Evolutionary conservation across 2,113 vertebrate genomes (phyloP).

Genomic region (Siniperca knerii): DNA sequence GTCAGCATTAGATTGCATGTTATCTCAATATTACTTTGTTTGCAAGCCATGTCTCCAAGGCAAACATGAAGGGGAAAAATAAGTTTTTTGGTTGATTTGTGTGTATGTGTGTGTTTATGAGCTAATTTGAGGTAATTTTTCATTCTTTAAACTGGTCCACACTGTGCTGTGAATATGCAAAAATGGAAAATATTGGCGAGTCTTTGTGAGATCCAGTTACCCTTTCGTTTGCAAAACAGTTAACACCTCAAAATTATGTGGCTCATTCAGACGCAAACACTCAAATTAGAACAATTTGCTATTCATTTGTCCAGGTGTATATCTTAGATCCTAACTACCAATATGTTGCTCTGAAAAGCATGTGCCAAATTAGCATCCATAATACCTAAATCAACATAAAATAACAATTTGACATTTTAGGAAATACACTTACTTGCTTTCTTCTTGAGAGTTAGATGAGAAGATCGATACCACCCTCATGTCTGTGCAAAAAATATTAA

Average conservation of each 20-base stretch:
- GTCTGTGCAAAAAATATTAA: neutral
- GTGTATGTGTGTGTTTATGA: neutral
- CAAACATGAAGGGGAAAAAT: neutral
- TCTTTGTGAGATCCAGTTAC: neutral
- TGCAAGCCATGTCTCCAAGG: neutral
- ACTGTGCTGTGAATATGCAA: neutral
- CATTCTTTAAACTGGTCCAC: neutral
- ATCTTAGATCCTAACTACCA: neutral
- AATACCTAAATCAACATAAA: neutral
- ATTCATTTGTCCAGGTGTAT: neutral
- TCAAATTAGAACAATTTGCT: neutral
- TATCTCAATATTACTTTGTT: constrained; percentile 27
- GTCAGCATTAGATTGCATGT: constrained; percentile 15
- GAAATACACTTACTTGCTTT: neutral
- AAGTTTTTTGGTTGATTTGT: neutral
- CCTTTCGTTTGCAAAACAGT: neutral
- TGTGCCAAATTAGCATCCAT: neutral
- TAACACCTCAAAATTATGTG: neutral
- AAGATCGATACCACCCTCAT: neutral
- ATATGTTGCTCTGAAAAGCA: neutral
- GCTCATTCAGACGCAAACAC: neutral
- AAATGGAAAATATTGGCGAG: neutral
- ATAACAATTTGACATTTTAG: neutral
- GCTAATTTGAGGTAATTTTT: neutral
- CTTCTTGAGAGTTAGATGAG: neutral